A percentile compares a stretch with the other conserved stretches of the same genome.
Evolutionary conservation across 2,113 vertebrate genomes (phyloP).

Genomic region (Phoenicopterus ruber): DNA sequence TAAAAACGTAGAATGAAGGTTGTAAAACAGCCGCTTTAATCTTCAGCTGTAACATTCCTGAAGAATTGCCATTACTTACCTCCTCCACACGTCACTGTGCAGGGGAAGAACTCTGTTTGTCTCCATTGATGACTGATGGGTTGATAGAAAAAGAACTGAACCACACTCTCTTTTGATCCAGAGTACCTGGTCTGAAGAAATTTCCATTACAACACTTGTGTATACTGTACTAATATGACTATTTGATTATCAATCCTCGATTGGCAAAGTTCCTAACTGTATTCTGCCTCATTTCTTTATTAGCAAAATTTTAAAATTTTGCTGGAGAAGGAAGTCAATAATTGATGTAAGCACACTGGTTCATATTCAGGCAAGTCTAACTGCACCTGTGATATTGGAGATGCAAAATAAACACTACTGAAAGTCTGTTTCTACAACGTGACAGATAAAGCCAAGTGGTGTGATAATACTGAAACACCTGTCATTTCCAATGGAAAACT

Average conservation of each 20-base stretch:
- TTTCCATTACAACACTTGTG: constrained; percentile 7
- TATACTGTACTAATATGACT: background rate
- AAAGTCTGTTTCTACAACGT: background rate
- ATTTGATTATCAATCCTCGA: background rate
- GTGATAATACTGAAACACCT: background rate
- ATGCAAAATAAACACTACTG: background rate
- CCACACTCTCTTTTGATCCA: constrained; percentile 80
- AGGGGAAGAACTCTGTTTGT: constrained; percentile 86
- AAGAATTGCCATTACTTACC: constrained; percentile 72
- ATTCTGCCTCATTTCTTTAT: background rate
- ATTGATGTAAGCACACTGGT: background rate
- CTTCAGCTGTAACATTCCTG: background rate
- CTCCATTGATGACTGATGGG: constrained; percentile 86
- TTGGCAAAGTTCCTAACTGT: background rate
- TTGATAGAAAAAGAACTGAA: constrained; percentile 90
- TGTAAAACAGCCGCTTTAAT: background rate
- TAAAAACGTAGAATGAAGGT: background rate
- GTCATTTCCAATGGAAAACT: background rate
- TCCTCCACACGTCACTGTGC: constrained; percentile 88
- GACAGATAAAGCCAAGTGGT: background rate
- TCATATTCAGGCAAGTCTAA: background rate
- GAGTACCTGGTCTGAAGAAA: constrained; percentile 83
- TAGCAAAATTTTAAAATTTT: background rate
- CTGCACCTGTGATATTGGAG: background rate
- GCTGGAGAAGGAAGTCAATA: background rate